These are phyloP conservation scores for Oryzias woworae DNA, from an alignment of 2,113 vertebrate species.

Conservation along the genomic window DNA sequence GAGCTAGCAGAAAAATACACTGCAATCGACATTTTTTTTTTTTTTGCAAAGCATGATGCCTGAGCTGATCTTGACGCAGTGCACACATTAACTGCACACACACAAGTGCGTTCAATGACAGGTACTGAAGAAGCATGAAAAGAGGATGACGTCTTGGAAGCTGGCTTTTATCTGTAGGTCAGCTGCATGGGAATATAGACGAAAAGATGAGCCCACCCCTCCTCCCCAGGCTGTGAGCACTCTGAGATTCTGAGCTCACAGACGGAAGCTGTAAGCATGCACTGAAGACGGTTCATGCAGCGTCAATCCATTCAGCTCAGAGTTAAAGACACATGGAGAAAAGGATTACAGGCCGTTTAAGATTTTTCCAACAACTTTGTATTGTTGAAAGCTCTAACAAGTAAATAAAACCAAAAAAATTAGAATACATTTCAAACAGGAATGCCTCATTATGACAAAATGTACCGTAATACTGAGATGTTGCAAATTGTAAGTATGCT, in stretches of 20 bases:
- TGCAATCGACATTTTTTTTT: conserved; percentile 53
- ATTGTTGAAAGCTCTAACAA: not conserved
- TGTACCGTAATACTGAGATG: too few relatives aligned
- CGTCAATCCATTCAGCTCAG: conserved; percentile 11
- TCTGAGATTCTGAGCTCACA: conserved; percentile 11
- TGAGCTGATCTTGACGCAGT: conserved; percentile 51
- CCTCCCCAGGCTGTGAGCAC: not conserved
- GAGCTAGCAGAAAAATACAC: conserved; percentile 63
- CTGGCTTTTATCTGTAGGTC: conserved; percentile 58
- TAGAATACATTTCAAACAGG: too few relatives aligned
- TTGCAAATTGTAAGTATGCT: too few relatives aligned
- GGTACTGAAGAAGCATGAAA: conserved; percentile 49
- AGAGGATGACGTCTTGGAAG: conserved; percentile 37
- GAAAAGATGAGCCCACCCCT: conserved; percentile 12
- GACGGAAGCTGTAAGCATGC: conserved; percentile 40
- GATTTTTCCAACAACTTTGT: not conserved
- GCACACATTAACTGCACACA: conserved; percentile 15
- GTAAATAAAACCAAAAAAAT: not conserved
- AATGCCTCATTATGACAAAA: too few relatives aligned
- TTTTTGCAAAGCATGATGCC: conserved; percentile 33
- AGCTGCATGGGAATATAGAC: conserved; percentile 37
- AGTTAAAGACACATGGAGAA: conserved; percentile 6
- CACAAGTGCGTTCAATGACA: conserved; percentile 20
- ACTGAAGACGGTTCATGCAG: not conserved
- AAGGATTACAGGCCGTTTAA: not conserved